Conservation (phyloP, 2,113 vertebrate species). For the Mionectes macconnelli region DNA sequence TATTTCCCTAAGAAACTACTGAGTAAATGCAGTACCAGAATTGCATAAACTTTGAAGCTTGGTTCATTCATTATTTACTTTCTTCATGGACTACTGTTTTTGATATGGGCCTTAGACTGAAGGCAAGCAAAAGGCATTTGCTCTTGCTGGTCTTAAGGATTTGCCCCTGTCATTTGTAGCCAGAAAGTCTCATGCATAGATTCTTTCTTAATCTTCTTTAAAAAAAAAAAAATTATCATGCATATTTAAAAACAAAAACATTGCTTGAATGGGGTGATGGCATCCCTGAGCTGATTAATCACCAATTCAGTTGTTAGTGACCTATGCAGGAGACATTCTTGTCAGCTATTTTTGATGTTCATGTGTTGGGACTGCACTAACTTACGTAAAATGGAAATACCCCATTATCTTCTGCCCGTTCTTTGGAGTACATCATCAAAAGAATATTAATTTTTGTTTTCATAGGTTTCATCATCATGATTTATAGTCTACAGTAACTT, state of each 20-base stretch:
- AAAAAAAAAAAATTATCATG: neutral
- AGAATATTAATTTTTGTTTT: conserved; percentile 61
- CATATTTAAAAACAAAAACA: neutral
- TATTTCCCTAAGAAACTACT: neutral
- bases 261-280: neutral
- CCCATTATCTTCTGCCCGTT: conserved; percentile 1
- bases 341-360: neutral
- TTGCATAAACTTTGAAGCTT: neutral
- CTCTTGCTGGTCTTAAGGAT: neutral
- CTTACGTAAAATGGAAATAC: neutral
- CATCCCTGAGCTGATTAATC: neutral
- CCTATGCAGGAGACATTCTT: neutral
- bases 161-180: neutral
- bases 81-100: neutral
- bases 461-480: conserved; percentile 65
- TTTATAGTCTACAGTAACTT: conserved; percentile 68
- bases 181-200: neutral
- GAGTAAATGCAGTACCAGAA: neutral
- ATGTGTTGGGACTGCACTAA: neutral
- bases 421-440: conserved; percentile 46
- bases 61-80: neutral
- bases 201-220: neutral
- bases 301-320: neutral
- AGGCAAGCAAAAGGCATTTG: neutral
- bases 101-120: neutral